Evolutionary conservation across 2,113 vertebrate genomes (phyloP), one percentile per base, ranked within the genome.

Genomic region (Sphaerodactylus townsendi): DNA sequence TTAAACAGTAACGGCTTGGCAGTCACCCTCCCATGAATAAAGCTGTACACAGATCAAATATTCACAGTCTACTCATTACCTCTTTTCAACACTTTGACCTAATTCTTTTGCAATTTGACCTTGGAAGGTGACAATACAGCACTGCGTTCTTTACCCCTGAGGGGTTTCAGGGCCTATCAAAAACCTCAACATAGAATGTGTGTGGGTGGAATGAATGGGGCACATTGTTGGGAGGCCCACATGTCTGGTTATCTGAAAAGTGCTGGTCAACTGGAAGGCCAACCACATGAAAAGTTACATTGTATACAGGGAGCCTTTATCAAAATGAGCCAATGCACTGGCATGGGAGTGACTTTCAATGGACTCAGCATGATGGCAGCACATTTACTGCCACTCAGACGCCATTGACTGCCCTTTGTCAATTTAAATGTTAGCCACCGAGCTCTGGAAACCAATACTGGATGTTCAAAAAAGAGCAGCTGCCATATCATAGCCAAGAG

Each of bases 211-310:
- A 78, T 66, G 80, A 86, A 86, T 2, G 46, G 48, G 59, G 33
- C 2, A 17, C 0, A 0, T 21, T 37, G 64, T 33, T 28, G 65
- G 23, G 1, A 82, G 76, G 78, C 56, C 82, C 2, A 0, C 14
- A 62, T 71, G 44, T 77, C 35, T 56, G 79, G 79, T 30, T 79
- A 75, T 37, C 66, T 69, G 68, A 41, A 62, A 68, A n/a, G 53
- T 30, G 65, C 48, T 80, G 14, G 28, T 83, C 81, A 82, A 70
- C 65, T 79, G 77, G 76, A 85, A 89, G 89, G 77, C 65, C 81
- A 83, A 2, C 0, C 1, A 71, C 0, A 3, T 74, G 68, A 72
- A 70, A 70, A 9, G 19, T 50, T 23, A 80, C 68, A 77, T 28
- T 90, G 70, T 82, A 21, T 1, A 69, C 13, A 85, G 44, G 46